Conservation (phyloP, 2,113 vertebrate species). For the Salvator merianae region DNA sequence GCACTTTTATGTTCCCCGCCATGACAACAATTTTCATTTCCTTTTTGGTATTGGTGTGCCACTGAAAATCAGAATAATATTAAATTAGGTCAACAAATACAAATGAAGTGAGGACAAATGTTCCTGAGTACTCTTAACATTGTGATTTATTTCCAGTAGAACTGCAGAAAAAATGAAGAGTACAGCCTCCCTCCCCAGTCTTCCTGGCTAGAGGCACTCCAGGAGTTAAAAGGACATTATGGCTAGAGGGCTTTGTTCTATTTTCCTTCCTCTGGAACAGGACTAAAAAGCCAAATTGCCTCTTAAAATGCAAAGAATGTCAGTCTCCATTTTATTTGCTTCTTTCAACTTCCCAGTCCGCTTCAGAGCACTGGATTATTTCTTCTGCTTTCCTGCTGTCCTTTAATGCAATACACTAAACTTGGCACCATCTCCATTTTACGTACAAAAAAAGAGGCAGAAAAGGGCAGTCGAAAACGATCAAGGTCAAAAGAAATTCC, state of each 20-base stretch:
- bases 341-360: slow-evolving; percentile 37
- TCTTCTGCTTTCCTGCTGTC: slow-evolving; percentile 27
- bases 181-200: background rate
- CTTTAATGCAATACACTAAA: background rate
- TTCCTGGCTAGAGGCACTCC: background rate
- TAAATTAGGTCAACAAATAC: background rate
- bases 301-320: slow-evolving; percentile 41
- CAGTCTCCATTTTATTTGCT: slow-evolving; percentile 36
- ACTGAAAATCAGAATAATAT: slow-evolving; percentile 14
- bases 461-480: background rate
- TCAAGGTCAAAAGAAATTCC: background rate
- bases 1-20: background rate
- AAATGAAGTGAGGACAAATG: slow-evolving; percentile 1
- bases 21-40: background rate
- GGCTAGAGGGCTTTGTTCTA: background rate
- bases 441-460: background rate
- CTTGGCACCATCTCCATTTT: slow-evolving; percentile 16
- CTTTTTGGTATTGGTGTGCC: background rate
- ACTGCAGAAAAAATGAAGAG: background rate
- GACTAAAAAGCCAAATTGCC: background rate
- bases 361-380: slow-evolving; percentile 32
- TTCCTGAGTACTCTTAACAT: background rate
- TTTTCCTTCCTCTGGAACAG: slow-evolving; percentile 3
- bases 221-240: slow-evolving; percentile 10
- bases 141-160: slow-evolving; percentile 8